phyloP scores from a whole-genome alignment of 2,113 vertebrate species.

The Apaloderma vittatum region DNA sequence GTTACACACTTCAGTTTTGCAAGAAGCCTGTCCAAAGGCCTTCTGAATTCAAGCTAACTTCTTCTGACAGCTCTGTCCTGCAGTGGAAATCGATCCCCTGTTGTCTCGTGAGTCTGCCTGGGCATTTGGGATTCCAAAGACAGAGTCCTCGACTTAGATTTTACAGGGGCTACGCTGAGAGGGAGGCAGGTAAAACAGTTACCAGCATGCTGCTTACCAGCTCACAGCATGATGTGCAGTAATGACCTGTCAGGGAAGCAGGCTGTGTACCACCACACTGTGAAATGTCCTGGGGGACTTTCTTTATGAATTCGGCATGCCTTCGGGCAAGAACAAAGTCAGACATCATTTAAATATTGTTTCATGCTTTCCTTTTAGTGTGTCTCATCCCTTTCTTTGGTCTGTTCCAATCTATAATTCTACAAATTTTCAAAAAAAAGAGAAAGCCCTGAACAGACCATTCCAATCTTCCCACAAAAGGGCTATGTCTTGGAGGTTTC shows the following conservation, averaged over 20 bases:
- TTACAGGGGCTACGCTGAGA: not conserved
- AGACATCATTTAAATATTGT: slow-evolving; percentile 80
- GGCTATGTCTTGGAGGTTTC: slow-evolving; percentile 3
- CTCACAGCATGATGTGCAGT: slow-evolving; percentile 82
- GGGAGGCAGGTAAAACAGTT: slow-evolving; percentile 9
- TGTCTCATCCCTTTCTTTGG: slow-evolving; percentile 21
- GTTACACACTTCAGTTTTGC: not conserved
- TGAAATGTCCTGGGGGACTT: slow-evolving; percentile 84
- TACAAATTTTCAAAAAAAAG: slow-evolving; percentile 59
- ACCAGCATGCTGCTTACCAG: not conserved
- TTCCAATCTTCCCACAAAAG: slow-evolving; percentile 2
- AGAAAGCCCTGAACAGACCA: slow-evolving; percentile 1
- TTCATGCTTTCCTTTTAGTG: slow-evolving; percentile 47
- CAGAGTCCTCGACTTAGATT: not conserved
- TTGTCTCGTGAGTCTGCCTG: slow-evolving; percentile 25
- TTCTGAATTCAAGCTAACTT: slow-evolving; percentile 22
- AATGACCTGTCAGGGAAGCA: slow-evolving; percentile 89
- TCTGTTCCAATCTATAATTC: slow-evolving; percentile 18
- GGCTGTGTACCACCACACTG: slow-evolving; percentile 72
- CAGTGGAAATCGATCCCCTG: slow-evolving; percentile 48
- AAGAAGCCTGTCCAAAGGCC: not conserved
- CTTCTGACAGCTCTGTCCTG: not conserved
- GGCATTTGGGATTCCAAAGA: slow-evolving; percentile 58
- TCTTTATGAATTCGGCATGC: slow-evolving; percentile 80
- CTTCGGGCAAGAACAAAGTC: slow-evolving; percentile 76